These are phyloP conservation scores for Empis stercorea DNA, from an alignment of 2,888 invertebrate genomes.

Conservation along the genomic window DNA sequence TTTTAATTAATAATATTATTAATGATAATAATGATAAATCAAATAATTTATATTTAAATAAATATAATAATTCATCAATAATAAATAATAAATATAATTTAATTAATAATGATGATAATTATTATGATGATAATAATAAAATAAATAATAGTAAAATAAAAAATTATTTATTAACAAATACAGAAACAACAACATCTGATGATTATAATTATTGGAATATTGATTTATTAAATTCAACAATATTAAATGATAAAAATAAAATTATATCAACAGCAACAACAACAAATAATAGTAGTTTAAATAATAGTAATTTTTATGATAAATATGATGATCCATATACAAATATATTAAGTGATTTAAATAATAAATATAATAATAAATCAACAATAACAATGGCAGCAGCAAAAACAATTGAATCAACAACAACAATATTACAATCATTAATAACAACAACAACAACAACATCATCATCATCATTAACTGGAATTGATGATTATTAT, in stretches of 20 bases:
- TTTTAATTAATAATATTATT: too few species aligned
- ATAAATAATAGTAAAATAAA: too few species aligned
- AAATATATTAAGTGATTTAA: background rate
- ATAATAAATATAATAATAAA: background rate
- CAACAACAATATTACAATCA: constrained; percentile 1
- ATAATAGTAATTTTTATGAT: background rate
- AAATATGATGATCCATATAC: constrained; percentile 1
- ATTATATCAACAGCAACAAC: too few species aligned
- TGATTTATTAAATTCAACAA: constrained; percentile 1
- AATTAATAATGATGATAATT: too few species aligned
- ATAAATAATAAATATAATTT: too few species aligned
- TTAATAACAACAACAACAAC: background rate
- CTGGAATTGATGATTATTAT: background rate
- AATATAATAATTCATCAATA: too few species aligned
- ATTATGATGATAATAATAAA: too few species aligned
- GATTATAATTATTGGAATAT: background rate
- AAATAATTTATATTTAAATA: too few species aligned
- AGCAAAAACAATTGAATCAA: constrained; percentile 1
- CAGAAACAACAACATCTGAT: constrained; percentile 1
- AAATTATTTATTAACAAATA: background rate
- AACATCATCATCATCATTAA: background rate
- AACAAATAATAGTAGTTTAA: background rate
- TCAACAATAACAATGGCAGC: constrained; percentile 7
- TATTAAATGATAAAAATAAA: background rate
- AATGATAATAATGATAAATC: too few species aligned